Evolutionary conservation across 2,113 vertebrate species (phyloP).

Genomic region (Myotis yumanensis): DNA sequence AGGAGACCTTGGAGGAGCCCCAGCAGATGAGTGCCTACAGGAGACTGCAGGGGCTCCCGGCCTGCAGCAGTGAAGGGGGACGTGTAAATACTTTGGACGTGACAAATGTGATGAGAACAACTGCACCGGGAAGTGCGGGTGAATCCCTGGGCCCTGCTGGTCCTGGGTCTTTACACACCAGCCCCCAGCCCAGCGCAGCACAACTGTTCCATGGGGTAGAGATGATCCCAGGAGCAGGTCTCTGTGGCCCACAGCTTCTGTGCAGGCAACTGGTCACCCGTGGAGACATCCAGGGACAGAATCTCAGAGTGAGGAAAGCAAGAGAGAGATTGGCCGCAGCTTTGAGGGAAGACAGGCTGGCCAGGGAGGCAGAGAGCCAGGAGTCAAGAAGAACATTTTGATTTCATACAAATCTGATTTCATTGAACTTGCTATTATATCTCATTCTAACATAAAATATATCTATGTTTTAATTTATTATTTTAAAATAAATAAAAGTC

Average conservation of each 20-base stretch:
- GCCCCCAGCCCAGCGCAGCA: not conserved
- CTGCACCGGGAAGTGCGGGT: accelerated
- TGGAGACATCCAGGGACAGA: not conserved
- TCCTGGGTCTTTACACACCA: too few relatives aligned
- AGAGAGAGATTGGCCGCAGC: not conserved
- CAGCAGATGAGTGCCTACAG: not conserved
- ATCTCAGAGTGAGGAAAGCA: not conserved
- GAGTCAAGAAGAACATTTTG: not conserved
- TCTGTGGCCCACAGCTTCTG: not conserved
- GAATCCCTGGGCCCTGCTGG: accelerated
- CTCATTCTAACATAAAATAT: not conserved
- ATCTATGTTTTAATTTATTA: not conserved
- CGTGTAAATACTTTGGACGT: not conserved
- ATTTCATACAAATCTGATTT: not conserved
- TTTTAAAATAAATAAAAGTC: too few relatives aligned
- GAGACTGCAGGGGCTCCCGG: not conserved
- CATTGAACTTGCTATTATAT: not conserved
- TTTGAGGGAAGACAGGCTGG: not conserved
- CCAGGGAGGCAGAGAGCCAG: not conserved
- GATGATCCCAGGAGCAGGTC: not conserved
- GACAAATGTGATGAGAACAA: too few relatives aligned
- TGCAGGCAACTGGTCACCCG: not conserved
- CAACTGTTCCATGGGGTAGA: not conserved
- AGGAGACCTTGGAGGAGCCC: too few relatives aligned
- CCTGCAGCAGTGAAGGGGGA: not conserved